Evolutionary conservation across 1,140 invertebrate species (phyloP).

Genomic region (Ceratosolen solmsi): DNA sequence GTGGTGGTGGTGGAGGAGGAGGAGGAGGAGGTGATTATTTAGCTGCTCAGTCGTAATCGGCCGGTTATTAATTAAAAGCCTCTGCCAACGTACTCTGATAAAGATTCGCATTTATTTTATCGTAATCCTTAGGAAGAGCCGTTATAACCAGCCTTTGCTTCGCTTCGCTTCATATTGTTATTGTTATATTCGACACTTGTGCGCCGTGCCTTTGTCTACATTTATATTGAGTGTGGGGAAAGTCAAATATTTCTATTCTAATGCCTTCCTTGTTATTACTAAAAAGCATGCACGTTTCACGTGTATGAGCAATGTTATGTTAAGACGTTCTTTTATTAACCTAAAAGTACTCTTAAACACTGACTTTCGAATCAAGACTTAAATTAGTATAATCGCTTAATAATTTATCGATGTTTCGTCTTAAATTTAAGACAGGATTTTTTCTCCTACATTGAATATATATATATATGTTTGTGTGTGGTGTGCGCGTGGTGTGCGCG

Average conservation of each 20-base stretch:
- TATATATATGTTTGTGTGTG: too few relatives aligned
- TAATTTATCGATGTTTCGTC: too few relatives aligned
- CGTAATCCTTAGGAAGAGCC: too few relatives aligned
- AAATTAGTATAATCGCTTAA: too few relatives aligned
- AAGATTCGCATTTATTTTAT: too few relatives aligned
- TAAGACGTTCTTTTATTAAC: slow-evolving; percentile 18
- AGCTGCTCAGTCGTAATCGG: not conserved
- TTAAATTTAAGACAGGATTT: too few relatives aligned
- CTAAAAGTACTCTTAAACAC: slow-evolving; percentile 18
- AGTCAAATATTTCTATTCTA: not conserved
- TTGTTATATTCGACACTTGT: not conserved
- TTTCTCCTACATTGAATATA: too few relatives aligned
- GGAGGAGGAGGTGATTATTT: slow-evolving; percentile 8
- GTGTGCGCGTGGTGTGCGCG: too few relatives aligned
- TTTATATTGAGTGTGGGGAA: not conserved
- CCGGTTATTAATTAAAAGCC: not conserved
- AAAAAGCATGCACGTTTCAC: slow-evolving; percentile 29
- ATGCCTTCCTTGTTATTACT: not conserved
- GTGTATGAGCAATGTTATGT: slow-evolving; percentile 15
- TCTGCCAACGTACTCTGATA: not conserved
- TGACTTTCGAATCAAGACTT: not conserved
- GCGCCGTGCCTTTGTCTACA: not conserved
- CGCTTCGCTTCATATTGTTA: not conserved
- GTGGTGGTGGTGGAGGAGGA: too few relatives aligned
- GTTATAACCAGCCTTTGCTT: not conserved